Evolutionary conservation across 2,113 vertebrate species (phyloP).

Genomic region (Hippocampus comes): DNA sequence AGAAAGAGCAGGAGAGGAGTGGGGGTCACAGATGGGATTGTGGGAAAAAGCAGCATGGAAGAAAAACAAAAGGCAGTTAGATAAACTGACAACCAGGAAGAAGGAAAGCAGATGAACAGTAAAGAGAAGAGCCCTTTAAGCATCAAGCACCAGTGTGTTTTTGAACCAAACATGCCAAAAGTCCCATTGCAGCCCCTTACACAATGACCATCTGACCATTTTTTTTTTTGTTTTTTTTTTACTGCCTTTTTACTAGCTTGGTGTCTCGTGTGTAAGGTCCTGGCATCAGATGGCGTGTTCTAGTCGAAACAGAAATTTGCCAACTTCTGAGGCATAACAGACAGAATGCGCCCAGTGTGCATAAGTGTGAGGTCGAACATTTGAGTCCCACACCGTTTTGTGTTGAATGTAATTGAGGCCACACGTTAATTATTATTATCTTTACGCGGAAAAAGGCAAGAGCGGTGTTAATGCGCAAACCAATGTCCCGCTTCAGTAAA

Average conservation of each 20-base stretch:
- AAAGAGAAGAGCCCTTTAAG: constrained; percentile 33
- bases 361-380: too few relatives aligned
- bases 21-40: constrained; percentile 50
- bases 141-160: not conserved
- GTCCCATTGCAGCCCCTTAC: not conserved
- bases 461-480: too few relatives aligned
- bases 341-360: too few relatives aligned
- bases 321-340: too few relatives aligned
- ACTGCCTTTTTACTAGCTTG: not conserved
- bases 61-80: constrained; percentile 48
- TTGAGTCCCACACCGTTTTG: too few relatives aligned
- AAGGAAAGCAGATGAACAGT: constrained; percentile 38
- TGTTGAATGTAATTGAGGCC: too few relatives aligned
- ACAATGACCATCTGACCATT: not conserved
- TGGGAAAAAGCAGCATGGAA: constrained; percentile 56
- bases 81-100: constrained; percentile 52
- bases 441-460: too few relatives aligned
- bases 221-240: not conserved
- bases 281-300: too few relatives aligned
- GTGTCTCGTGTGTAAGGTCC: too few relatives aligned
- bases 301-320: too few relatives aligned
- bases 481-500: too few relatives aligned
- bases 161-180: constrained; percentile 23
- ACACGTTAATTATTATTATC: too few relatives aligned
- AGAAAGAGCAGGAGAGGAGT: not conserved